Percentiles rank a stretch among this genome's conserved stretches.
These are phyloP conservation scores for Huso huso DNA, from an alignment of 2,797 vertebrate species.

Conservation along the genomic window DNA sequence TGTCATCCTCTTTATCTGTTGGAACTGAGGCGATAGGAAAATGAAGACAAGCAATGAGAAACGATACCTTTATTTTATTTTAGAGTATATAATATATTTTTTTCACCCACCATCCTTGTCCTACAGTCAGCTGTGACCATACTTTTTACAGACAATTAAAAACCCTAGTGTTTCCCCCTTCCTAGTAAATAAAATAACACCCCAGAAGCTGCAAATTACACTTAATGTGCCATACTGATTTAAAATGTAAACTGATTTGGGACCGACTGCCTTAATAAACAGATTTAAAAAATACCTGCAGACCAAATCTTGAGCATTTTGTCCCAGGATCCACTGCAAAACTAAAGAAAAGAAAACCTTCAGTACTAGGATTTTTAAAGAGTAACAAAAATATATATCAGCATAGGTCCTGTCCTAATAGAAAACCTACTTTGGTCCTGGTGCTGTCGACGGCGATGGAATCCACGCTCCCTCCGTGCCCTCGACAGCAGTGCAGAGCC, in stretches of 20 bases:
- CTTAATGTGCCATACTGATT: too few relatives aligned
- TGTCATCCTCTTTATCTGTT: slow-evolving; percentile 85
- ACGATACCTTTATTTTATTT: too few relatives aligned
- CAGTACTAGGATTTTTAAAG: background rate
- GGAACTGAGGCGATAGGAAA: slow-evolving; percentile 56
- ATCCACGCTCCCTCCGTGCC: slow-evolving; percentile 86
- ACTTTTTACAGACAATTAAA: too few relatives aligned
- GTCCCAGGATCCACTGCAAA: slow-evolving; percentile 98
- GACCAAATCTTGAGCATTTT: slow-evolving; percentile 98
- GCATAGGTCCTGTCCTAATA: background rate
- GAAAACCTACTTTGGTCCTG: slow-evolving; percentile 67
- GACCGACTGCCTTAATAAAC: background rate
- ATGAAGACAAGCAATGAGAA: background rate
- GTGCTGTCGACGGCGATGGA: slow-evolving; percentile 75
- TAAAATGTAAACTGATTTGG: too few relatives aligned
- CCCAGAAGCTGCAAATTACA: too few relatives aligned
- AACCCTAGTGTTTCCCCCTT: too few relatives aligned
- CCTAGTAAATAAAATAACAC: too few relatives aligned
- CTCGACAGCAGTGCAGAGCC: slow-evolving; percentile 86
- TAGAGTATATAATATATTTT: too few relatives aligned
- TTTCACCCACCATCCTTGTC: too few relatives aligned
- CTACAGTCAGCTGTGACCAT: background rate
- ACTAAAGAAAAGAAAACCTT: slow-evolving; percentile 50
- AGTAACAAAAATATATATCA: too few relatives aligned
- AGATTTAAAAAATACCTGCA: slow-evolving; percentile 64